Evolutionary conservation across 2,113 vertebrate species (phyloP).

Genomic region (Scalopus aquaticus): DNA sequence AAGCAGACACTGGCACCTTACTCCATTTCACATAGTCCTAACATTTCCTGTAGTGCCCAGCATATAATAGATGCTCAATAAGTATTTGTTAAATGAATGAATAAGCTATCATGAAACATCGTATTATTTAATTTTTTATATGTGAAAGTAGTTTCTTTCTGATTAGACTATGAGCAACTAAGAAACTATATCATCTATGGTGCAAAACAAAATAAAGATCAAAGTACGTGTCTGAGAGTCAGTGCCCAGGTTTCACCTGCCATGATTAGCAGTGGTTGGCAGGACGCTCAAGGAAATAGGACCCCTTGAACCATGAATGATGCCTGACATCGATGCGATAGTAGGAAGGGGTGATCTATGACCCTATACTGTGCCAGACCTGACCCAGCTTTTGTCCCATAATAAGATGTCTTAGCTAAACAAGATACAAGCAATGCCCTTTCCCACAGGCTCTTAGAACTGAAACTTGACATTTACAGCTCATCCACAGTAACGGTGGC

Average conservation of each 20-base stretch:
- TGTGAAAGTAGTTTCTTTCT: conserved; percentile 13
- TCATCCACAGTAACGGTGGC: neutral
- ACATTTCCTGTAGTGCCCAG: neutral
- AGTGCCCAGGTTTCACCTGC: neutral
- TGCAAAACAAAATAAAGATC: neutral
- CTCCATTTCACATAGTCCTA: neutral
- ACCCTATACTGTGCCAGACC: neutral
- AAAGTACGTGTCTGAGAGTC: neutral
- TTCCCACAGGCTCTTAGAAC: neutral
- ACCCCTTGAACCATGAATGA: neutral
- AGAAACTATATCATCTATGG: neutral
- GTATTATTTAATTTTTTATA: neutral
- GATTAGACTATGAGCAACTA: neutral
- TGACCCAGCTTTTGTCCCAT: neutral
- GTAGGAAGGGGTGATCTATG: neutral
- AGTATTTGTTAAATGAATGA: neutral
- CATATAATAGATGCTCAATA: neutral
- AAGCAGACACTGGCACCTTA: neutral
- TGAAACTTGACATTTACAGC: neutral
- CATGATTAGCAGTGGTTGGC: neutral
- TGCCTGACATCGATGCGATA: neutral
- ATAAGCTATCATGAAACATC: neutral
- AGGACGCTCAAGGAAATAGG: neutral
- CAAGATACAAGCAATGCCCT: neutral
- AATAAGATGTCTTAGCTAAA: conserved; percentile 4